Evolutionary conservation across 2,888 invertebrate genomes (phyloP), one percentile per base, ranked within the genome.

Genomic region (Dicycla oo): DNA sequence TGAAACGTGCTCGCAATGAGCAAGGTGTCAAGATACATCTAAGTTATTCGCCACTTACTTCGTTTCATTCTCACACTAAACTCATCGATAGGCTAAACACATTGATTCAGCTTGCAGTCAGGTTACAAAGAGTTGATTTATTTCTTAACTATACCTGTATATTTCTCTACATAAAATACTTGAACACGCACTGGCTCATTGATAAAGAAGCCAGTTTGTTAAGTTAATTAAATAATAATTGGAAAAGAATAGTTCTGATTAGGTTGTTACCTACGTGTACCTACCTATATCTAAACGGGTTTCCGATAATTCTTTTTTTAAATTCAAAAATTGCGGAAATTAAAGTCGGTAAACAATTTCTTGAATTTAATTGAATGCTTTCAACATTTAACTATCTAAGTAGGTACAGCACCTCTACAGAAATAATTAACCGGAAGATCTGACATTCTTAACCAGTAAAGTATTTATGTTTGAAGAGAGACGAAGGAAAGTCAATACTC

Each of bases 1-100:
- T 80, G 83, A 72, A 69, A 88, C 88, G 86, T 89, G 89, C 77
- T 80, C 54, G 88, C 82, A 88, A 87, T 88, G 88, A 74, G 72
- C 51, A 70, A 81, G 62, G 73, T 83, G 67, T 72, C 75, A 76
- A 80, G 72, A 73, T 68, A 64, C 63, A 77, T 83, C 84, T 82
- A 82, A 78, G 78, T 79, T 79, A 83, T 82, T 80, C 76, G 76
- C 69, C 78, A 80, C 77, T 69, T 78, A 75, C 53, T 62, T 65
- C 67, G 38, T 26, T 71, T 57, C 73, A 51, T 72, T 61, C 71
- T 54, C 69, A 73, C 73, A 74, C 78, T 78, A 72, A 61, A 49
- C 58, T 73, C 69, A 67, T 75, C 75, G 75, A 77, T 75, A 83
- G 69, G 62, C 69, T 69, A 78, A 74, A 57, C 74, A 66, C 70